Percentiles rank a stretch among this genome's conserved stretches.
Evolutionary conservation across 1,140 invertebrate genomes (phyloP).

Genomic region (Periplaneta americana): DNA sequence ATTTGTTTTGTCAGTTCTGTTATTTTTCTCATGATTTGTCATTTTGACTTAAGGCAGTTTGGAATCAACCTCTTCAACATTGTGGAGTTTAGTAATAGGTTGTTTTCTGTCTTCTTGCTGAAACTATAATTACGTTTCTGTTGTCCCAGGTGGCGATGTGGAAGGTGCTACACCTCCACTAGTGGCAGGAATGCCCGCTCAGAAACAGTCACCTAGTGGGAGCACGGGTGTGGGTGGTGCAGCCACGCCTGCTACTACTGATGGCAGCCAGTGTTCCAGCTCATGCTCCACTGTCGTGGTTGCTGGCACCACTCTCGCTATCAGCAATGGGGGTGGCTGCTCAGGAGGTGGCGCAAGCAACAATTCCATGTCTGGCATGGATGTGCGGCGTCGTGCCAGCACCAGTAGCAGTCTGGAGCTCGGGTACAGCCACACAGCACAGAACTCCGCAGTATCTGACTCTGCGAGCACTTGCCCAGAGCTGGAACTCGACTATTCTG

Average conservation of each 20-base stretch:
- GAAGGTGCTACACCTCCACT: not conserved
- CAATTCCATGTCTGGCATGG: slow-evolving; percentile 32
- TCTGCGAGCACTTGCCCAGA: slow-evolving; percentile 46
- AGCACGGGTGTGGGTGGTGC: slow-evolving; percentile 9
- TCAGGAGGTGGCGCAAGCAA: not conserved
- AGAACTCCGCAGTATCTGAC: slow-evolving; percentile 69
- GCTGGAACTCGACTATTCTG: slow-evolving; percentile 46
- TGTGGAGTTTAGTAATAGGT: too few species aligned
- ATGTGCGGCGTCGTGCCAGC: slow-evolving; percentile 44
- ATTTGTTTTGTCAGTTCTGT: too few species aligned
- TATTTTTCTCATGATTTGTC: too few species aligned
- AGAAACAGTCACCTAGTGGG: not conserved
- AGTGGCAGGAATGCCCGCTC: not conserved
- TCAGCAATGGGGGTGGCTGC: not conserved
- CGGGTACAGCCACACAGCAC: slow-evolving; percentile 74
- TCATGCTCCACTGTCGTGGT: slow-evolving; percentile 77
- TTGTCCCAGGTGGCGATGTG: not conserved
- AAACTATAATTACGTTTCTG: too few species aligned
- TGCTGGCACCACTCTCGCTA: slow-evolving; percentile 23
- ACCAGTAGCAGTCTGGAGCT: slow-evolving; percentile 71
- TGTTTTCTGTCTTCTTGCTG: too few species aligned
- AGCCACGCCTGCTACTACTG: slow-evolving; percentile 35
- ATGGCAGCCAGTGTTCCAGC: slow-evolving; percentile 73
- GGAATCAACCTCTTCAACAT: too few species aligned
- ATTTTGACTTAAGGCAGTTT: too few species aligned